phyloP scores from a whole-genome alignment of 2,797 vertebrate genomes.

The Hippoglossus hippoglossus region DNA sequence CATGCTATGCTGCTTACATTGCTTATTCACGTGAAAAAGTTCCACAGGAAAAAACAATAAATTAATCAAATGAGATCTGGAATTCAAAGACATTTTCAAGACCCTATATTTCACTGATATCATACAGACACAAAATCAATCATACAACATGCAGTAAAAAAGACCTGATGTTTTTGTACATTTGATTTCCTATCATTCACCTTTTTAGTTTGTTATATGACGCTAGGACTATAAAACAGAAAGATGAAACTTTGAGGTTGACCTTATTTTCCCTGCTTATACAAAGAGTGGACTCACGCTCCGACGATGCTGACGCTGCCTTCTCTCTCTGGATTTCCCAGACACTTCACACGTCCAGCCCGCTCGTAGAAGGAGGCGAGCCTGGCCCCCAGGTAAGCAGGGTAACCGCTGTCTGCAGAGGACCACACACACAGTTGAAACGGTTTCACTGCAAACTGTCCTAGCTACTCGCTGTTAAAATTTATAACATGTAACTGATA shows the following conservation, averaged over 20 bases:
- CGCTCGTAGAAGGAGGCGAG: slow-evolving; percentile 98
- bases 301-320: slow-evolving; percentile 99
- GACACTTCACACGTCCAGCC: slow-evolving; percentile 95
- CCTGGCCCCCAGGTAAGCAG: slow-evolving; percentile 93
- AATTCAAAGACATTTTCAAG: too few relatives aligned
- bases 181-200: neutral
- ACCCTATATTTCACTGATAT: neutral
- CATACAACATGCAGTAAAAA: neutral
- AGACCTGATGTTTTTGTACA: neutral
- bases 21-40: too few relatives aligned
- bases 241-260: too few relatives aligned
- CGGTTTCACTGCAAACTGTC: neutral
- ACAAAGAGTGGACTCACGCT: slow-evolving; percentile 88
- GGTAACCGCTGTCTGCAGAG: slow-evolving; percentile 79
- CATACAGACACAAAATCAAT: neutral
- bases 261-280: neutral
- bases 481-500: too few relatives aligned
- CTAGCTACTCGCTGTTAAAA: neutral
- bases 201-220: neutral
- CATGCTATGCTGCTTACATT: too few relatives aligned
- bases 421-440: slow-evolving; percentile 21
- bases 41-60: too few relatives aligned
- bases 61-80: too few relatives aligned
- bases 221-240: too few relatives aligned
- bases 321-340: slow-evolving; percentile 97